Conservation (phyloP, 2,888 invertebrate species). For the Polyommatus iphigenia region DNA sequence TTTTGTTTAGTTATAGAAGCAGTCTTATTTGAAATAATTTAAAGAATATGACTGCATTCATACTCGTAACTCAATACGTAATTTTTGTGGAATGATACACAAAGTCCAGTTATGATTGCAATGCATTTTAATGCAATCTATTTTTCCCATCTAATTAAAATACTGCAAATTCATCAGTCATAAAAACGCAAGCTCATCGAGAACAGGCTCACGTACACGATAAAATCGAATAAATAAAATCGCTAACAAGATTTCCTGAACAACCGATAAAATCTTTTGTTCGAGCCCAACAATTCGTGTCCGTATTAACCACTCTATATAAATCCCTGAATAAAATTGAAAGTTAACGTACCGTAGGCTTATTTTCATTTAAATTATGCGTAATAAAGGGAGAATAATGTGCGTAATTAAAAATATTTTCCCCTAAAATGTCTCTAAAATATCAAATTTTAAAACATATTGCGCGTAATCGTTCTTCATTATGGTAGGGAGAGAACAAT, state of each 20-base stretch:
- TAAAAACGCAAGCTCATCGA: neutral
- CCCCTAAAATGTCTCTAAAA: neutral
- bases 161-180: constrained; percentile 4
- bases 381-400: neutral
- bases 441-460: neutral
- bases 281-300: neutral
- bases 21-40: no score
- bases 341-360: constrained; percentile 22
- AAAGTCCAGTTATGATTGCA: neutral
- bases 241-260: constrained; percentile 11
- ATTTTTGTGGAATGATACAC: no score
- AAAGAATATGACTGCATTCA: no score
- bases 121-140: neutral
- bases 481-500: neutral
- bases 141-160: neutral
- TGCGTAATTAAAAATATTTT: neutral
- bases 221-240: constrained; percentile 28
- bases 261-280: constrained; percentile 27
- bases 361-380: constrained; percentile 24
- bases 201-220: neutral
- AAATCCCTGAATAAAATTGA: constrained; percentile 24
- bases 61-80: no score
- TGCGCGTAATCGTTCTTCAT: neutral
- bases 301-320: constrained; percentile 18
- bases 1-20: no score